Evolutionary conservation across 2,888 invertebrate species (phyloP), one percentile per base, ranked within the genome.

Genomic region (Lithophane ornitopus): DNA sequence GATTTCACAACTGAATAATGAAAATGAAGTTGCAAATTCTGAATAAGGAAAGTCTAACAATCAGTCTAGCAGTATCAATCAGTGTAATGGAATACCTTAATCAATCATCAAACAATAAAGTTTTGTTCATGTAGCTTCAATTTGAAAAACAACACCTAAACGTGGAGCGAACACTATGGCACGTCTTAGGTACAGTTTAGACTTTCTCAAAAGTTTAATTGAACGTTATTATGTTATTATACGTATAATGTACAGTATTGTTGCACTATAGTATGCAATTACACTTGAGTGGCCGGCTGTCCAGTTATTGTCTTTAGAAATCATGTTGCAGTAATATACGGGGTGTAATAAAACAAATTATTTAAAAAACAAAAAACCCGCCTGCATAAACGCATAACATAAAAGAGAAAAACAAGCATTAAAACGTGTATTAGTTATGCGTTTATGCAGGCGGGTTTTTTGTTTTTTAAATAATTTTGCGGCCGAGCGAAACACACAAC

Each of bases 151-250:
- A 26, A 56, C 22, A 44, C 22, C 41, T 69, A 54, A 65, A 71
- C 56, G 73, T 81, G 65, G 26, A 78, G 67, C 74, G 81, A 84
- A 85, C 58, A 79, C 62, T 82, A 89, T 84, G 86, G 76, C 76
- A 73, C 76, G 70, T 79, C 56, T 75, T 61, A 70, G n/a, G 76
- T 66, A 80, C 49, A 77, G 52, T 56, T 68, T 26, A 74, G 68
- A 82, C 87, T 85, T 82, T 87, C 84, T 73, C 73, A 41, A 66
- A 70, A 78, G 78, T 76, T 73, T 78, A 78, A 80, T 75, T 80
- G 68, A 70, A 70, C 59, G 66, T 69, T 62, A 76, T 82, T 80
- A 76, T 16, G 44, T 62, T 74, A 34, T 52, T 71, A 81, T 65
- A 62, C 6, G 34, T 34, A 34, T n/a, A n/a, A n/a, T 34, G 41